phyloP scores from a whole-genome alignment of 2,797 vertebrate genomes.

The Sebastes iracundus region DNA sequence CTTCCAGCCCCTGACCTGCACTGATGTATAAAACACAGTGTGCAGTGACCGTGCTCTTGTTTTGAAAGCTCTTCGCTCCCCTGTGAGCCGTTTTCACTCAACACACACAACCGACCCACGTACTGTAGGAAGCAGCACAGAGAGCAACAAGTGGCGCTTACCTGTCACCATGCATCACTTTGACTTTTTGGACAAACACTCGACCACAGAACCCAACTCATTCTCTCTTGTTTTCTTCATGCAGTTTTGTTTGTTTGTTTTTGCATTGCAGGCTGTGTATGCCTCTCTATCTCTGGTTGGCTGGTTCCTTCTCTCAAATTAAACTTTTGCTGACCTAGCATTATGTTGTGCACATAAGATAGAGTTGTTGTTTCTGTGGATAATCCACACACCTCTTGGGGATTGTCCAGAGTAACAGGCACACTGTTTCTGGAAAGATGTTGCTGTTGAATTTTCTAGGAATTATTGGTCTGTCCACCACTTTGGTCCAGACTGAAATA shows the following conservation, averaged over 20 bases:
- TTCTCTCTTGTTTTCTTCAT: background rate
- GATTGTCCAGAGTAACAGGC: background rate
- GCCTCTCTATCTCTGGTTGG: background rate
- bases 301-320: background rate
- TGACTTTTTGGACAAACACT: slow-evolving; percentile 19
- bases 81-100: slow-evolving; percentile 39
- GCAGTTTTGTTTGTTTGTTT: slow-evolving; percentile 13
- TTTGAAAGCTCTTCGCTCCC: slow-evolving; percentile 53
- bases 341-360: background rate
- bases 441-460: background rate
- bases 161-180: slow-evolving; percentile 28
- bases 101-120: background rate
- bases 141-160: slow-evolving; percentile 19
- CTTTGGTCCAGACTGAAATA: background rate
- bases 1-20: slow-evolving; percentile 9
- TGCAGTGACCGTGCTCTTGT: slow-evolving; percentile 25
- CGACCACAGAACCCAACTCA: background rate
- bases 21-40: slow-evolving; percentile 73
- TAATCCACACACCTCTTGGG: background rate
- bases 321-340: background rate
- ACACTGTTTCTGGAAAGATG: background rate
- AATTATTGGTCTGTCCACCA: background rate
- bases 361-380: background rate
- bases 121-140: slow-evolving; percentile 17
- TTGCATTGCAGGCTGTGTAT: background rate